phyloP scores from a whole-genome alignment of 1,140 invertebrate genomes.

The Halictus rubicundus region DNA sequence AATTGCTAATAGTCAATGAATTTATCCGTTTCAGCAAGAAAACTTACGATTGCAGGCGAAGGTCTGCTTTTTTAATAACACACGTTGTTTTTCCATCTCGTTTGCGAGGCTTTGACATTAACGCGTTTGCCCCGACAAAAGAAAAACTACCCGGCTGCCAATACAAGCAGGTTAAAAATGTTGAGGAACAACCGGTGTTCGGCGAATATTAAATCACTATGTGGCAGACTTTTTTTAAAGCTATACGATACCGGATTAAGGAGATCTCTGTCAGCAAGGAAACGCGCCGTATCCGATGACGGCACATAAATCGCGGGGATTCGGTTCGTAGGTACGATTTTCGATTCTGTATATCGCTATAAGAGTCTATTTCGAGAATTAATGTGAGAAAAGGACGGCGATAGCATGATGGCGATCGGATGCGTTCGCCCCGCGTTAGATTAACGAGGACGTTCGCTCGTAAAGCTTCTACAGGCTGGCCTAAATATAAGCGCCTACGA shows the following conservation, averaged over 20 bases:
- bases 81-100: too few species aligned
- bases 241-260: background rate
- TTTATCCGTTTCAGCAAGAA: too few species aligned
- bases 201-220: background rate
- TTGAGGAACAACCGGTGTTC: background rate
- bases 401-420: conserved; percentile 54
- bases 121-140: background rate
- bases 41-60: too few species aligned
- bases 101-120: too few species aligned
- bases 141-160: background rate
- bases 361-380: conserved; percentile 70
- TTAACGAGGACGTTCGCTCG: conserved; percentile 73
- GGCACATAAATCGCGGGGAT: background rate
- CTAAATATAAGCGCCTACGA: conserved; percentile 74
- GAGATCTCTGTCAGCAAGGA: background rate
- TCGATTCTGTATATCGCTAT: conserved; percentile 68
- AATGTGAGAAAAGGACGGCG: conserved; percentile 65
- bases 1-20: too few species aligned
- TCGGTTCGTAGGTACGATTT: conserved; percentile 43
- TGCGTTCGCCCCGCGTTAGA: conserved; percentile 62
- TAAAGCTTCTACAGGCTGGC: conserved; percentile 73
- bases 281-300: background rate
- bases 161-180: background rate
- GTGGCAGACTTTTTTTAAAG: background rate
- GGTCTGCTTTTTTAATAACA: too few species aligned